phyloP scores from a whole-genome alignment of 1,140 invertebrate species.

The Sitobion miscanthi region DNA sequence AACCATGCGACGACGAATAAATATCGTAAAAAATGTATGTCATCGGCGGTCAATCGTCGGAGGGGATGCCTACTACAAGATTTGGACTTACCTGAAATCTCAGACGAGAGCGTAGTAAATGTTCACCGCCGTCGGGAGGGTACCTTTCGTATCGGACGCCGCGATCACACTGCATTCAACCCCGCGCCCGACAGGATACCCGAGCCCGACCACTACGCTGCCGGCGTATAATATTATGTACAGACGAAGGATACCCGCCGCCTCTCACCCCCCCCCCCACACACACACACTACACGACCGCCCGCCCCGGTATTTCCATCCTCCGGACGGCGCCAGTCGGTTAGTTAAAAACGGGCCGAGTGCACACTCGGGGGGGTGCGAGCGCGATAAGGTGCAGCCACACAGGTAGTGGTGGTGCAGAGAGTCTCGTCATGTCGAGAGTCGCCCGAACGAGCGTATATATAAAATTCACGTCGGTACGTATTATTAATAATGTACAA shows the following conservation, averaged over 20 bases:
- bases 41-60: not conserved
- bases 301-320: not conserved
- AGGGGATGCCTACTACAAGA: not conserved
- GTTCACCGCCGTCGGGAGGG: not conserved
- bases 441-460: not conserved
- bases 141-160: constrained; percentile 39
- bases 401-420: constrained; percentile 35
- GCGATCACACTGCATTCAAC: constrained; percentile 29
- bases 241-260: not conserved
- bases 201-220: not conserved
- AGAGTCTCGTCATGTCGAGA: not conserved
- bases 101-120: not conserved
- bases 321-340: constrained; percentile 31
- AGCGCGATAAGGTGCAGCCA: constrained; percentile 17
- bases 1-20: not conserved
- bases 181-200: constrained; percentile 37
- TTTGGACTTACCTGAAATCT: not conserved
- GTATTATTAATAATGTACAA: not conserved
- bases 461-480: not conserved
- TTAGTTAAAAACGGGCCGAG: constrained; percentile 24
- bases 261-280: not conserved
- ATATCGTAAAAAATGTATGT: not conserved
- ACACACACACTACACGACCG: not conserved
- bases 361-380: not conserved
- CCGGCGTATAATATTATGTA: not conserved